A percentile compares a stretch with the other conserved stretches of the same genome.
Conservation (phyloP, 1,140 invertebrate species). For the Drosophila albomicans region DNA sequence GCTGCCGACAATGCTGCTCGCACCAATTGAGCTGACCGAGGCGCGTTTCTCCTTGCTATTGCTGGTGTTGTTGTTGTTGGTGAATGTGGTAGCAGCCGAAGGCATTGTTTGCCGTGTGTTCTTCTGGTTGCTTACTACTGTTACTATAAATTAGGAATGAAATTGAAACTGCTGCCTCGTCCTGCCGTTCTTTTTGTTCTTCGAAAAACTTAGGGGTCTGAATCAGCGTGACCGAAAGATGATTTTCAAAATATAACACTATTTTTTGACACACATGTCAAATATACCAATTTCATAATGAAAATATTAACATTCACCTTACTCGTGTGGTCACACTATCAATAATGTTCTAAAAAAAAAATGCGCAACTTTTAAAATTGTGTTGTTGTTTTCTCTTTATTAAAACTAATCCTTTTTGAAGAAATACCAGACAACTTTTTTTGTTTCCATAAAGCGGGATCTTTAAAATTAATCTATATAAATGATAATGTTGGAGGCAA, state of each 20-base stretch:
- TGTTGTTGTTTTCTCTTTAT: not conserved
- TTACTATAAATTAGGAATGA: conserved; percentile 77
- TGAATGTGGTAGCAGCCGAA: conserved; percentile 81
- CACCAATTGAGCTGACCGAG: conserved; percentile 76
- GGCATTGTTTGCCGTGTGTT: conserved; percentile 81
- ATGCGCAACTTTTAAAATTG: not conserved
- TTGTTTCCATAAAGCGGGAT: not conserved
- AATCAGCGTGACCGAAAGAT: conserved; percentile 1
- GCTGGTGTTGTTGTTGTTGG: conserved; percentile 75
- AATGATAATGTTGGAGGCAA: not conserved
- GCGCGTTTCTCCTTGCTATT: conserved; percentile 83
- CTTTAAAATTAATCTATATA: not conserved
- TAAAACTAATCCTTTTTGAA: not conserved
- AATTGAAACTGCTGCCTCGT: conserved; percentile 65
- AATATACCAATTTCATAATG: not conserved
- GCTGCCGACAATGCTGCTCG: conserved; percentile 63
- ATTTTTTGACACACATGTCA: not conserved
- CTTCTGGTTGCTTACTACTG: conserved; percentile 72
- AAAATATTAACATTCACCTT: not conserved
- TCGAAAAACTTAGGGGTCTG: conserved; percentile 57
- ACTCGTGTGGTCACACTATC: not conserved
- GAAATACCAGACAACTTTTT: no score
- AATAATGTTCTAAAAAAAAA: not conserved
- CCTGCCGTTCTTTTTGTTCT: conserved; percentile 65
- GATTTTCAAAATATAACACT: not conserved